Conservation (phyloP, 23 tunicate genomes). For the Trididemnum nubilum region DNA sequence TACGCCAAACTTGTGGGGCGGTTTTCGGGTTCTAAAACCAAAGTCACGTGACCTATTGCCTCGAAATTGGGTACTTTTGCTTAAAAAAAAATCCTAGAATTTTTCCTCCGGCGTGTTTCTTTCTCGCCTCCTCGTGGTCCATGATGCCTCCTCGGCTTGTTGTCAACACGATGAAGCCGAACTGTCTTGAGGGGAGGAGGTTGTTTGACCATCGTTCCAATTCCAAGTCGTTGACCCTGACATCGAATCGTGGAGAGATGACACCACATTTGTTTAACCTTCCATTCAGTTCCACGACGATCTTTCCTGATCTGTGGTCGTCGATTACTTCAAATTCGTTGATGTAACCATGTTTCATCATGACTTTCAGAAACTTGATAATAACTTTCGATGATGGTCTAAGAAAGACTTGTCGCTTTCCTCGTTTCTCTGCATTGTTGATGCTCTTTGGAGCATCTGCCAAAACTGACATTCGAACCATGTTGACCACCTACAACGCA, state of each 20-base stretch:
- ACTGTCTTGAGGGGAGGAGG: conserved; percentile 98
- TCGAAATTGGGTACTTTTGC: too few relatives aligned
- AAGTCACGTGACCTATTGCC: too few relatives aligned
- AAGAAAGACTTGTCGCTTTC: conserved; percentile 97
- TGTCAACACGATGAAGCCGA: conserved; percentile 96
- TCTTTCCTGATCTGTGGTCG: conserved; percentile 99
- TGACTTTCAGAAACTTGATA: conserved; percentile 95
- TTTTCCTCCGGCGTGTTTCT: conserved; percentile 99
- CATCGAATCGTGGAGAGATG: conserved; percentile 96
- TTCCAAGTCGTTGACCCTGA: conserved; percentile 81
- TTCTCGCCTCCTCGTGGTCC: conserved; percentile 99
- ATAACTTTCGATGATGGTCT: conserved; percentile 97
- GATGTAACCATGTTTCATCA: conserved; percentile 99
- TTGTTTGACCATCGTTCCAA: conserved; percentile 96
- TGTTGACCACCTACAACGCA: too few relatives aligned
- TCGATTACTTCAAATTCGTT: conserved; percentile 98
- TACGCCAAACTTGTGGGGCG: too few relatives aligned
- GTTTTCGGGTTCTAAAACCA: too few relatives aligned
- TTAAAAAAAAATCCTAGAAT: conserved; percentile 99
- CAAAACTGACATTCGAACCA: conserved; percentile 98
- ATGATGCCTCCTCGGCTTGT: conserved; percentile 95
- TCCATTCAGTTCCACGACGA: conserved; percentile 96
- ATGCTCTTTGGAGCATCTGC: conserved; percentile 97
- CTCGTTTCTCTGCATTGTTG: conserved; percentile 98
- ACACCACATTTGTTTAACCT: conserved; percentile 99